Evolutionary conservation across 2,113 vertebrate genomes (phyloP), one percentile per base, ranked within the genome.

Genomic region (Protobothrops flavoviridis): DNA sequence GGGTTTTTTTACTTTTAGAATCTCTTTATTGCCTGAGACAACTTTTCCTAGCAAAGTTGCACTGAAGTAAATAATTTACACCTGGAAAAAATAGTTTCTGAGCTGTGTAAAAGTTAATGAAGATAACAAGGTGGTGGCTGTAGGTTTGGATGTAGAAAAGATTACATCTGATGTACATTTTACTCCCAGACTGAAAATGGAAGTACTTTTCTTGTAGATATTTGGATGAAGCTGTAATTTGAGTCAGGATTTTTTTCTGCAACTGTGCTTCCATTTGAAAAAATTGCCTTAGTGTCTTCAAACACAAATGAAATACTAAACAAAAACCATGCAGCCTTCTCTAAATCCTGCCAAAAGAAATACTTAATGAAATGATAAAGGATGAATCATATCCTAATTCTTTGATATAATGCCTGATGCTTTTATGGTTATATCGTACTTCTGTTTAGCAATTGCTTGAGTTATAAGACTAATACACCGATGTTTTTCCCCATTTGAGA

Each of bases 341-440:
- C 0, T 0, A 0, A 0, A 56, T 94, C 87, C 94, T 95, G 95
- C 93, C 92, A 91, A 96, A 93, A 95, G 0, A 13, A 56, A 89
- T 95, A 95, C 85, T 90, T 43, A 59, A 93, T 10, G 20, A 57
- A 61, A 53, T 95, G 89, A 91, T 48, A 8, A 39, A 81, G 15
- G 48, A 29, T 50, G n/a, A 11, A 64, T 53, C 15, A 29, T 93
- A 69, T 48, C 26, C 7, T 57, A 56, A n/a, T 90, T 94, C 94
- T 85, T 85, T 61, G 59, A 96, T 93, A 91, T 94, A 91, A 95
- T 91, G 74, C 95, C 95, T 96, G 21, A 91, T 96, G 94, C 93
- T 94, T 96, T 0, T 0, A 55, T 64, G 57, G 91, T 26, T 93
- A 89, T 50, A 85, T 87, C 94, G 90, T 0, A 26, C 85, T 81